A percentile compares a stretch with the other conserved stretches of the same genome.
These are phyloP conservation scores for Neogobius melanostomus DNA, from an alignment of 2,113 vertebrate genomes.

Conservation along the genomic window DNA sequence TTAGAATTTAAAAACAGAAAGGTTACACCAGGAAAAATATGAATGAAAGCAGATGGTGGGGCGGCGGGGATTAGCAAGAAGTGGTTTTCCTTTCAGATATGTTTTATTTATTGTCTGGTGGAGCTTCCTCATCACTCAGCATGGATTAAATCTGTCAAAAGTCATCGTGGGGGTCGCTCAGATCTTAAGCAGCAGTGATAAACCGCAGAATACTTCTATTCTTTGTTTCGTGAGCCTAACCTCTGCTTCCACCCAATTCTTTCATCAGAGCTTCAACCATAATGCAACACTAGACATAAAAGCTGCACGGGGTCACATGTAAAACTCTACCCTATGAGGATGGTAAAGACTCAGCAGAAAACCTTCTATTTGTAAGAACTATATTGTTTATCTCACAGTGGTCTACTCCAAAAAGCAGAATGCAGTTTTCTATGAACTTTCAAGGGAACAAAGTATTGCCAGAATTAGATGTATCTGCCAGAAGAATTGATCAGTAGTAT, in stretches of 20 bases:
- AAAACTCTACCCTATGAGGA: not conserved
- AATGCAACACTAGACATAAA: not conserved
- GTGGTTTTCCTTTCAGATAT: conserved; percentile 25
- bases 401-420: not conserved
- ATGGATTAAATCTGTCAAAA: conserved; percentile 21
- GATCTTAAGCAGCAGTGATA: conserved; percentile 39
- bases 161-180: conserved; percentile 29
- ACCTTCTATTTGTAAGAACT: too few relatives aligned
- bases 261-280: not conserved
- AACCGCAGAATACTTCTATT: conserved; percentile 34
- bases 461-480: not conserved
- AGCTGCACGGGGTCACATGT: not conserved
- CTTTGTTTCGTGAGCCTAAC: conserved; percentile 6
- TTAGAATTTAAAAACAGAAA: conserved; percentile 31
- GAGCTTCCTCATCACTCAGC: conserved; percentile 32
- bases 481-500: too few relatives aligned
- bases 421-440: not conserved
- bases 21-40: conserved; percentile 38
- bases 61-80: conserved; percentile 1
- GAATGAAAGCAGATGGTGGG: conserved; percentile 56
- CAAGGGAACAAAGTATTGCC: not conserved
- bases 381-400: not conserved
- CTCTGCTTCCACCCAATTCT: conserved; percentile 1
- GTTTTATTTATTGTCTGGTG: conserved; percentile 11
- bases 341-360: too few relatives aligned